Evolutionary conservation across 2,888 invertebrate species (phyloP).

Genomic region (Cephus nigrinus): DNA sequence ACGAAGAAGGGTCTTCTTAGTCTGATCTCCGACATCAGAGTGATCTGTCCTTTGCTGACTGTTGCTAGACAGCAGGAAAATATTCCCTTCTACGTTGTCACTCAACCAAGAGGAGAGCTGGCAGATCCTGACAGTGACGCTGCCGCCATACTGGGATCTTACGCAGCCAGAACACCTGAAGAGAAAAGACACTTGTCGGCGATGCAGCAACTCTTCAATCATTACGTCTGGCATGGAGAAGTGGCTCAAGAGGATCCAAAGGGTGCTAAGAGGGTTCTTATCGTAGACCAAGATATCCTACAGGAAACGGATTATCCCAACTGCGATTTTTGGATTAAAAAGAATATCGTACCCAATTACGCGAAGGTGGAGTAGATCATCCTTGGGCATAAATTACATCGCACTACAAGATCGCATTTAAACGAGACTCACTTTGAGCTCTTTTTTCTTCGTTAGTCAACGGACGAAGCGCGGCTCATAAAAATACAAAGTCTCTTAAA

Average conservation of each 20-base stretch:
- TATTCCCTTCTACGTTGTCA: slow-evolving; percentile 81
- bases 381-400: slow-evolving; percentile 3
- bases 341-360: slow-evolving; percentile 80
- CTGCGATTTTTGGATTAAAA: slow-evolving; percentile 82
- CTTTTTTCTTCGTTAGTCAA: not conserved
- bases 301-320: slow-evolving; percentile 75
- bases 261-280: slow-evolving; percentile 69
- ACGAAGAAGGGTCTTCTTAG: slow-evolving; percentile 76
- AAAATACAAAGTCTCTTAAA: slow-evolving; percentile 12
- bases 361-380: slow-evolving; percentile 78
- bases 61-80: slow-evolving; percentile 74
- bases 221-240: slow-evolving; percentile 82
- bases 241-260: slow-evolving; percentile 73
- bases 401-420: slow-evolving; percentile 11
- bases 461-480: slow-evolving; percentile 1
- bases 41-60: slow-evolving; percentile 80
- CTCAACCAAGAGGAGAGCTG: slow-evolving; percentile 71
- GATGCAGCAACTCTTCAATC: slow-evolving; percentile 85
- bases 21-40: slow-evolving; percentile 83
- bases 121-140: slow-evolving; percentile 77
- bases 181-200: slow-evolving; percentile 81
- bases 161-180: slow-evolving; percentile 77
- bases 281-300: slow-evolving; percentile 79
- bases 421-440: not conserved
- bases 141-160: slow-evolving; percentile 82